Evolutionary conservation across 2,113 vertebrate genomes (phyloP), one percentile per base, ranked within the genome.

Genomic region (Apodemus speciosus): DNA sequence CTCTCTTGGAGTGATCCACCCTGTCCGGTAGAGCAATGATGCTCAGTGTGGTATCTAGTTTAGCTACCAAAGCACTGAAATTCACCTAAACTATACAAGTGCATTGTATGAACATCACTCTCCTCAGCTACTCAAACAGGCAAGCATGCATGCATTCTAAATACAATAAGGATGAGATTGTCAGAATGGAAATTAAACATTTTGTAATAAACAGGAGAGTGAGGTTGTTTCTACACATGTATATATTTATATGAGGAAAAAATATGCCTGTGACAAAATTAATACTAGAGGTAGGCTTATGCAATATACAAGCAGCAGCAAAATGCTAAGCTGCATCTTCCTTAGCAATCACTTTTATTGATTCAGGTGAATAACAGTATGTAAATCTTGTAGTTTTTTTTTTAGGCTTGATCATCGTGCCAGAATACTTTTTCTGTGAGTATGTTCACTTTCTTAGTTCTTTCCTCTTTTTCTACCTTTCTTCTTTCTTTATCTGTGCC

Each of bases 141-240:
- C 2, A 71, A 62, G 23, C 53, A 46, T 62, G 23, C 53, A 46
- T 62, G 30, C 38, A 56, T 11, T 60, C 38, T 75, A 93, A 89
- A 68, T 6, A 53, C 56, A 11, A 93, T 6, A 23, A 86, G 15
- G 75, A 73, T 66, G 32, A 71, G 49, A 91, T 92, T 71, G 69
- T 90, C 38, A 58, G 77, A 90, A 93, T 86, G 35, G 79, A 88
- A 95, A 84, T 62, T 14, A 71, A 91, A 89, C 72, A 40, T 90
- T 92, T 90, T 79, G 2, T 66, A 88, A 89, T 21, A 93, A 92
- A 85, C 2, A 71, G 83, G 38, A 51, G 25, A 94, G 91, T 86
- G 81, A 35, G 7, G 25, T 79, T 66, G 25, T 68, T 75, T 58
- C 60, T 71, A 25, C 32, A 68, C 40, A 73, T 85, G 90, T 87